These are phyloP conservation scores for Thymelicus lineola DNA, from an alignment of 2,888 invertebrate genomes.

Conservation along the genomic window DNA sequence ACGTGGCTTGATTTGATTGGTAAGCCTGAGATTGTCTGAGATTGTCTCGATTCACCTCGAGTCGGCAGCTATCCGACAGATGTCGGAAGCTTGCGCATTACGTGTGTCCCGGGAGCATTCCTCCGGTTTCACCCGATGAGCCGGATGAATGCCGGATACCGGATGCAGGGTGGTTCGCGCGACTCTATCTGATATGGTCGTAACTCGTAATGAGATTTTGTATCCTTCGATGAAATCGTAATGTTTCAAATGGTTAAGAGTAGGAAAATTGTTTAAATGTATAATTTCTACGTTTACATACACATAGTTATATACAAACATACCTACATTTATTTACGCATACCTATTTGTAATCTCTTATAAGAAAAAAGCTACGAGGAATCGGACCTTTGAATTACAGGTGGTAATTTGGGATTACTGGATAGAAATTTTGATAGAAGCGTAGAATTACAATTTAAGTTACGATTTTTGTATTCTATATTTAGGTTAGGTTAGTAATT, in stretches of 20 bases:
- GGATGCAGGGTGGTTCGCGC: background rate
- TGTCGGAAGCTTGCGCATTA: slow-evolving; percentile 8
- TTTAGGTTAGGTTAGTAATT: too few species aligned
- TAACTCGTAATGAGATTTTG: background rate
- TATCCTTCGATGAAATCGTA: background rate
- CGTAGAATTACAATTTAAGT: too few species aligned
- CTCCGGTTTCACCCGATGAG: slow-evolving; percentile 1
- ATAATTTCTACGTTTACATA: background rate
- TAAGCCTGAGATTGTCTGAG: background rate
- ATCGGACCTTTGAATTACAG: too few species aligned
- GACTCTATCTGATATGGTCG: background rate
- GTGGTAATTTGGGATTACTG: too few species aligned
- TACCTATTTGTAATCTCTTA: too few species aligned
- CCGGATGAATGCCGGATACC: background rate
- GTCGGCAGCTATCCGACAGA: background rate
- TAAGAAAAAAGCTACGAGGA: too few species aligned
- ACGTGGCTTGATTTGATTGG: background rate
- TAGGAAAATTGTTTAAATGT: too few species aligned
- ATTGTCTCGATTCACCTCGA: background rate
- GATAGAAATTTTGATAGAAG: too few species aligned
- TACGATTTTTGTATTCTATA: too few species aligned
- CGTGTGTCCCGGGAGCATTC: background rate
- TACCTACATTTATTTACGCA: too few species aligned
- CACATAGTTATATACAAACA: background rate
- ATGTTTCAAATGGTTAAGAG: too few species aligned